A percentile compares a stretch with the other conserved stretches of the same genome.
phyloP scores from a whole-genome alignment of 92 coral and sea anemone species.

The Porites rus region DNA sequence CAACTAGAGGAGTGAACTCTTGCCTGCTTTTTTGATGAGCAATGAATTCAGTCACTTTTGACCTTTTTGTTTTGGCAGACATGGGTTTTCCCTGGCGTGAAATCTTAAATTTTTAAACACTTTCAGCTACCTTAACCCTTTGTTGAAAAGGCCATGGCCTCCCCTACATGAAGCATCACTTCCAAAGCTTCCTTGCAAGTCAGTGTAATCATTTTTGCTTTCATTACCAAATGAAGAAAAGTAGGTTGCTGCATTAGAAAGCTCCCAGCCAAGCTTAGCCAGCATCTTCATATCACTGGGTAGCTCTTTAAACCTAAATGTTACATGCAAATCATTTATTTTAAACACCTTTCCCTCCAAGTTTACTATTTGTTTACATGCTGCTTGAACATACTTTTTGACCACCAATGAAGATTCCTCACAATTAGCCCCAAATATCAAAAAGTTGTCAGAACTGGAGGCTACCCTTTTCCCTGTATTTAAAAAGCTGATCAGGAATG shows the following conservation, averaged over 20 bases:
- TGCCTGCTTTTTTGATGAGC: slow-evolving; percentile 60
- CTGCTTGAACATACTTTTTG: slow-evolving; percentile 62
- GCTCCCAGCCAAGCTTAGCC: slow-evolving; percentile 63
- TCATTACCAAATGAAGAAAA: slow-evolving; percentile 80
- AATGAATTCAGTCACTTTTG: slow-evolving; percentile 70
- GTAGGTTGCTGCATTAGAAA: slow-evolving; percentile 64
- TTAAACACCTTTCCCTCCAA: slow-evolving; percentile 63
- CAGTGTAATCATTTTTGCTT: slow-evolving; percentile 57
- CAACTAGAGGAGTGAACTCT: slow-evolving; percentile 63
- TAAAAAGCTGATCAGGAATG: slow-evolving; percentile 66
- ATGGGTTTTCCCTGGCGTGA: slow-evolving; percentile 14
- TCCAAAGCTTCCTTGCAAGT: slow-evolving; percentile 77
- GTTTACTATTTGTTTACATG: slow-evolving; percentile 67
- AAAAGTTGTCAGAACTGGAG: slow-evolving; percentile 73
- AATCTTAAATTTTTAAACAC: slow-evolving; percentile 48
- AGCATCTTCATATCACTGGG: slow-evolving; percentile 76
- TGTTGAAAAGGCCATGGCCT: slow-evolving; percentile 62
- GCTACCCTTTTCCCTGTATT: slow-evolving; percentile 71
- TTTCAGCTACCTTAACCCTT: slow-evolving; percentile 43
- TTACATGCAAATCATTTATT: slow-evolving; percentile 61
- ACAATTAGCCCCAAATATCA: slow-evolving; percentile 77
- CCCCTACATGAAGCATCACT: slow-evolving; percentile 41
- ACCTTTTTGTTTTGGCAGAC: slow-evolving; percentile 44
- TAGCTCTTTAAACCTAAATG: slow-evolving; percentile 69
- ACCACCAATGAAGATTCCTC: slow-evolving; percentile 68